phyloP scores from a whole-genome alignment of 2,113 vertebrate species.

The Athene cunicularia region DNA sequence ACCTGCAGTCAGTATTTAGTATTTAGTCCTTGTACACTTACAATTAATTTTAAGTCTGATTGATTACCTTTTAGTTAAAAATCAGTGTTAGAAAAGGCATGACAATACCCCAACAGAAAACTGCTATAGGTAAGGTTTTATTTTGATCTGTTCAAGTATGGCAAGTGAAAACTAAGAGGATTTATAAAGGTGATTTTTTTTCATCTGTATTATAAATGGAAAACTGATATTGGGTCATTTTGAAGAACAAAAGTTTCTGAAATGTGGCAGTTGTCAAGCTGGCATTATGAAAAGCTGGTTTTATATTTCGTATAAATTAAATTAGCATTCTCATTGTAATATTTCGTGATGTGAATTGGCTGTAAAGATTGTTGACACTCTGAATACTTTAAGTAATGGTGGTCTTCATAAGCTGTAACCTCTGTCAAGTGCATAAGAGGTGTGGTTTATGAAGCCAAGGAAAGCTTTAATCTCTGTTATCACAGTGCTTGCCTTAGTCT shows the following conservation, averaged over 20 bases:
- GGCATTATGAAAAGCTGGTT: not conserved
- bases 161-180: not conserved
- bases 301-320: not conserved
- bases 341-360: not conserved
- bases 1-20: not conserved
- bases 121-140: not conserved
- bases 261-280: not conserved
- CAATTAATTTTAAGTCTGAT: not conserved
- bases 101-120: not conserved
- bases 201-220: not conserved
- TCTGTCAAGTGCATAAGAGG: not conserved
- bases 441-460: not conserved
- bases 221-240: not conserved
- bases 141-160: not conserved
- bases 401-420: not conserved
- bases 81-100: not conserved
- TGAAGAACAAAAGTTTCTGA: not conserved
- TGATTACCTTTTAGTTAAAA: not conserved
- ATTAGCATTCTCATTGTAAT: not conserved
- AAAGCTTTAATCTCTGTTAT: not conserved
- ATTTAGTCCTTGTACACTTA: not conserved
- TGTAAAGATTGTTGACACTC: not conserved
- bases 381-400: not conserved
- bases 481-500: not conserved
- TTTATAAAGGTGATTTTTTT: not conserved